A percentile compares a stretch with the other conserved stretches of the same genome.
Evolutionary conservation across 2,113 vertebrate genomes (phyloP).

Genomic region (Cheirogaleus medius): DNA sequence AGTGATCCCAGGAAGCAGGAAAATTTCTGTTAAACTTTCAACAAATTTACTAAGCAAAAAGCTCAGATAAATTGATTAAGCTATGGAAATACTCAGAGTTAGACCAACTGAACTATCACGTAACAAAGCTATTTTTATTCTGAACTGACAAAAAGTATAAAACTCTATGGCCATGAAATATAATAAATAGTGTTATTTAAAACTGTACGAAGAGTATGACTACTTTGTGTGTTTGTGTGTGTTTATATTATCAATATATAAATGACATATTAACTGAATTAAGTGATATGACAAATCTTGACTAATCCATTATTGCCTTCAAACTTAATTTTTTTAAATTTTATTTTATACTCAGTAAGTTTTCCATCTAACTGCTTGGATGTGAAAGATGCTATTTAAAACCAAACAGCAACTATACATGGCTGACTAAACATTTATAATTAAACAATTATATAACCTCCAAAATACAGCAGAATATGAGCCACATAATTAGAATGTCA

Average conservation of each 20-base stretch:
- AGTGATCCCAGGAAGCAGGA: not conserved
- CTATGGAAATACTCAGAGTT: not conserved
- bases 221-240: not conserved
- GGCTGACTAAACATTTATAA: constrained; percentile 23
- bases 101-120: not conserved
- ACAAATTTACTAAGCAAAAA: not conserved
- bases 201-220: not conserved
- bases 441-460: constrained; percentile 1
- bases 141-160: not conserved
- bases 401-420: not conserved
- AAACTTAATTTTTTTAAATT: not conserved
- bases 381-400: constrained; percentile 49
- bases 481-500: not conserved
- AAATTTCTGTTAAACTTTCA: not conserved
- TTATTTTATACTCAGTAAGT: constrained; percentile 35
- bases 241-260: not conserved
- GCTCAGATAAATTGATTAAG: not conserved
- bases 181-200: not conserved
- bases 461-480: not conserved
- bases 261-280: not conserved
- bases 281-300: not conserved
- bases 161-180: not conserved
- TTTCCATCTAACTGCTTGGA: not conserved
- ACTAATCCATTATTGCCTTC: not conserved
- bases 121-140: not conserved